Conservation (phyloP, 2,888 invertebrate genomes). For the Eupithecia pulchellata region DNA sequence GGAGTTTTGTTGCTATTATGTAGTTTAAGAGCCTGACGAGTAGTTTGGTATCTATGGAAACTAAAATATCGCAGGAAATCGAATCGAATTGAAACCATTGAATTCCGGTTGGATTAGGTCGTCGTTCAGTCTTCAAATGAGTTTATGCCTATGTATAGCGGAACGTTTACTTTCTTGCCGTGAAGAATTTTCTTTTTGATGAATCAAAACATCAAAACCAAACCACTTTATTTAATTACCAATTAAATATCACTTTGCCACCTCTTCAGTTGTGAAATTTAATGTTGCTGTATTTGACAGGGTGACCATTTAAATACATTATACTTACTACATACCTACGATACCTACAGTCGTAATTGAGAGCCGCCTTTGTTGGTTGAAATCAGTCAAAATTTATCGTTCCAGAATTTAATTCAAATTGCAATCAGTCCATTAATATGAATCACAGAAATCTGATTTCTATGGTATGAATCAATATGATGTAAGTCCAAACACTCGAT, state of each 20-base stretch:
- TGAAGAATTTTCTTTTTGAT: neutral
- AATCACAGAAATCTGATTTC: too few species aligned
- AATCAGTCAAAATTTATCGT: neutral
- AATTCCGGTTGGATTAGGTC: too few species aligned
- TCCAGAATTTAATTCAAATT: neutral
- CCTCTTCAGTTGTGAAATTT: neutral
- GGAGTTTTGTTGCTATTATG: too few species aligned
- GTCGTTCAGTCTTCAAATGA: too few species aligned
- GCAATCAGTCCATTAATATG: neutral
- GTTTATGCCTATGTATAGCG: too few species aligned
- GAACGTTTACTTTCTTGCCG: too few species aligned
- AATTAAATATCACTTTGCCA: neutral
- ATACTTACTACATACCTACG: neutral
- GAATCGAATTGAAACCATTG: too few species aligned
- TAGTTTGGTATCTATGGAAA: too few species aligned
- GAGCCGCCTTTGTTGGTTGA: neutral
- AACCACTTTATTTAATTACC: too few species aligned
- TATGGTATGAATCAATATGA: slow-evolving; percentile 9
- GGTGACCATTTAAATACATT: too few species aligned
- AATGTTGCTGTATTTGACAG: neutral
- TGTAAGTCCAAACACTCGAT: slow-evolving; percentile 32
- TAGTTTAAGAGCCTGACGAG: too few species aligned
- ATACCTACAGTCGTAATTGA: neutral
- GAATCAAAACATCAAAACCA: neutral
- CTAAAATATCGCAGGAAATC: too few species aligned